Base-by-base conservation (phyloP, 2,797 vertebrate genomes). In the Pterois miles region DNA sequence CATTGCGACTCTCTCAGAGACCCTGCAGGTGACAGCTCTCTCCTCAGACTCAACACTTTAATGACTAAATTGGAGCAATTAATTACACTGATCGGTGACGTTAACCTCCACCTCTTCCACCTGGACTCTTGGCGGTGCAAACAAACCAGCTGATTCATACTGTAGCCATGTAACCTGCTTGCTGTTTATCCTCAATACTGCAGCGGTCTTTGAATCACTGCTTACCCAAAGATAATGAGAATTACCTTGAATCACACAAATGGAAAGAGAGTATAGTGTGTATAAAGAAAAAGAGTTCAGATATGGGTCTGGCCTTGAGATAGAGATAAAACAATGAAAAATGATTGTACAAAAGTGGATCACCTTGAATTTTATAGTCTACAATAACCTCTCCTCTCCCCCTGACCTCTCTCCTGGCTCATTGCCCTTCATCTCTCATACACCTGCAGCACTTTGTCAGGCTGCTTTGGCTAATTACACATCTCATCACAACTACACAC, bases 371-470 rank as follows among this genome's bases (percentile, higher is more conserved):
- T 82, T 79, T 79, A 75, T 50, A 66, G 31, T 31, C 74, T 78
- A 64, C 67, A 79, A 66, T 72, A 74, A 73, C 54, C 57, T 46
- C 60, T 79, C 64, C 56, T 68, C 79, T 80, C 33, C 60, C 60
- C 22, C 63, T 81, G 86, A 90, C 83, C 90, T 86, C 87, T 85
- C 80, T 86, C 64, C 71, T 84, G 85, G 89, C 89, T 91, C 87
- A 72, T 85, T 89, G 80, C 80, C 86, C 83, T 70, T 85, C 74
- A 77, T 85, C 76, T 85, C 87, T 82, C 76, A 38, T 83, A 71
- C 91, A 91, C 92, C 89, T 90, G 90, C 89, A 91, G 89, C 89
- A 76, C 70, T 89, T 93, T 90, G 88, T 92, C 87, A 81, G 78
- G 57, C 80, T 64, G 87, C 88, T 89, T 82, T 86, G 80, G 84